phyloP scores from a whole-genome alignment of 2,113 vertebrate species.

The Apodemus speciosus region DNA sequence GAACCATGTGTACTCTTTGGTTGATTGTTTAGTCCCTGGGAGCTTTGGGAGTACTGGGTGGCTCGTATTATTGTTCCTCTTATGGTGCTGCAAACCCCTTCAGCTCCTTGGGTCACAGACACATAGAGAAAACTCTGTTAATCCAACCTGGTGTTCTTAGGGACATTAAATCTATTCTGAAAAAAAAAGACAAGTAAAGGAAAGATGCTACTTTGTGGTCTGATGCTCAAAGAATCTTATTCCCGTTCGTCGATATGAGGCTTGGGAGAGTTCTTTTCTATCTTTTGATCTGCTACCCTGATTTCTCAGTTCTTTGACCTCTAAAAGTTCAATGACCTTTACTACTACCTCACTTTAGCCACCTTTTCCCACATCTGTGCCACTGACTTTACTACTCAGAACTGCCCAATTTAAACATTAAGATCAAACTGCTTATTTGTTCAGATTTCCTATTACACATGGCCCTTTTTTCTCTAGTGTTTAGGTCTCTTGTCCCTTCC shows the following conservation, averaged over 20 bases:
- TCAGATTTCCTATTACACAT: neutral
- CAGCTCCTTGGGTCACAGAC: neutral
- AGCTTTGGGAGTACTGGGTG: too few relatives aligned
- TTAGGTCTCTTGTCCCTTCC: neutral
- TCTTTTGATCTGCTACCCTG: neutral
- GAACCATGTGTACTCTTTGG: too few relatives aligned
- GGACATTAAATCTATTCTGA: neutral
- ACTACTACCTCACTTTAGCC: neutral
- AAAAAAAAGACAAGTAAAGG: neutral
- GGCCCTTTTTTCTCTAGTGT: neutral
- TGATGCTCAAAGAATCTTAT: neutral
- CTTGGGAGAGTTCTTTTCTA: constrained; percentile 6
- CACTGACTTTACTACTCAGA: neutral
- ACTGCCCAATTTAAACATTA: neutral
- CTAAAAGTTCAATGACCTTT: neutral
- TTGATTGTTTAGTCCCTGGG: too few relatives aligned
- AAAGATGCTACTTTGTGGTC: neutral
- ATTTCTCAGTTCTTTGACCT: neutral
- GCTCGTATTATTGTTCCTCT: too few relatives aligned
- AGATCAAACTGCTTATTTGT: neutral
- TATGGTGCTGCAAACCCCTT: too few relatives aligned
- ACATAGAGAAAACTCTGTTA: neutral
- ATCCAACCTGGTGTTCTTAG: neutral
- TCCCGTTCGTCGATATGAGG: neutral
- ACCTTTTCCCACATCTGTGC: neutral